These are phyloP conservation scores for Cerceris ruficornis DNA, from an alignment of 2,888 invertebrate genomes.

Conservation along the genomic window DNA sequence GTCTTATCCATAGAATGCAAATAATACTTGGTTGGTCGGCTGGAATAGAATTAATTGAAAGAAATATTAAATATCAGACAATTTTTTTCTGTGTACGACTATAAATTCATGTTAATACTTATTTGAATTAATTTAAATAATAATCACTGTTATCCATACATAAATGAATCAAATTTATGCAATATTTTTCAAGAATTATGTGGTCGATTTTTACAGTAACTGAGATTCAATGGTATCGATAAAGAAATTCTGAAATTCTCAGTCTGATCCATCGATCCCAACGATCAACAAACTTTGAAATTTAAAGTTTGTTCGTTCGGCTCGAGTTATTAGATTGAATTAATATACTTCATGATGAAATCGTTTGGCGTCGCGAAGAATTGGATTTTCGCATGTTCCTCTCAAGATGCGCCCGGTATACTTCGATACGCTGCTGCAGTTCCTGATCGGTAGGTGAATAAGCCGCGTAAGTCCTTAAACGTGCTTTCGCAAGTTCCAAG, in stretches of 20 bases:
- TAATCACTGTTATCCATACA: neutral
- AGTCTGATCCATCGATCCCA: slow-evolving; percentile 79
- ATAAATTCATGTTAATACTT: neutral
- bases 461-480: slow-evolving; percentile 75
- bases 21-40: too few species aligned
- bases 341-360: slow-evolving; percentile 15
- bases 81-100: too few species aligned
- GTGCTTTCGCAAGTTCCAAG: slow-evolving; percentile 73
- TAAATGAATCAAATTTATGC: neutral
- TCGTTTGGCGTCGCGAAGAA: slow-evolving; percentile 14
- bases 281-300: slow-evolving; percentile 80
- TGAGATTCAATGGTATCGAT: neutral
- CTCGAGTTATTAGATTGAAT: slow-evolving; percentile 80
- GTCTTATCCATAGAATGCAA: too few species aligned
- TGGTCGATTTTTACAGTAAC: neutral
- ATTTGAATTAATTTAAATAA: neutral
- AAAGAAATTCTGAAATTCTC: slow-evolving; percentile 24
- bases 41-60: too few species aligned
- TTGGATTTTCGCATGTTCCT: slow-evolving; percentile 30
- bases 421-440: slow-evolving; percentile 68
- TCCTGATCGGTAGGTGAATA: slow-evolving; percentile 78
- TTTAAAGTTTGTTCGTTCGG: slow-evolving; percentile 81
- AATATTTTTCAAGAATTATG: neutral
- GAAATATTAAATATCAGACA: too few species aligned
- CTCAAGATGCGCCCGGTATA: slow-evolving; percentile 67